Evolutionary conservation across 2,113 vertebrate genomes (phyloP), one percentile per base, ranked within the genome.

Genomic region (Xyliphius kryptos): DNA sequence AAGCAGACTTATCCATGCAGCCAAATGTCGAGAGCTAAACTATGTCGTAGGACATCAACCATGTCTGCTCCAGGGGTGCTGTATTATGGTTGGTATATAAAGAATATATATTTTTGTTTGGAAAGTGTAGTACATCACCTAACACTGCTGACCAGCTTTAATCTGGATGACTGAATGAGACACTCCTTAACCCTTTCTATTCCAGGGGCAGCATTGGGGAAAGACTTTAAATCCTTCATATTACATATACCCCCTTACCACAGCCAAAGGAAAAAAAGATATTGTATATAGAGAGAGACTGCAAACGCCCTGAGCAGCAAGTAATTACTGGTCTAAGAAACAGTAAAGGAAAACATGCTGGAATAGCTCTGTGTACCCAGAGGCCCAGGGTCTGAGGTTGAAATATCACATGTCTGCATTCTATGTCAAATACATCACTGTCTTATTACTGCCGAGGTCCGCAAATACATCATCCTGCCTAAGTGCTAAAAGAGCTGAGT

Each of bases 401-500:
- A 62, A 57, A 69, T 37, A 49, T 57, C 62, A 20, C 14, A 67
- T 74, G 63, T 3, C 54, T 36, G 69, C 71, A 77, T 82, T 82
- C 76, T 77, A 73, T 54, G 47, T 49, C 43, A 67, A 74, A 77
- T 64, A 74, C 48, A 77, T 82, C 76, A 82, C 79, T 71, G 73
- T 71, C 49, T 59, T 49, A 37, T 50, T 44, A 48, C 68, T 71
- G 78, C 79, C 79, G 77, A 82, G 74, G 67, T 76, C 73, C 22
- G 76, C 54, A 71, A 68, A 80, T 80, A 66, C 67, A 83, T 83
- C 77, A 78, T 63, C 53, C 68, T 72, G 76, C 9, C 53, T 78
- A 76, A 75, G 60, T 61, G 64, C 63, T 53, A 66, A 56, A 56
- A 61, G 32, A 55, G 37, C 54, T 66, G 7, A 36, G 68, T 57